Conservation (phyloP, 2,888 invertebrate genomes). For the Cataglyphis cursor region DNA sequence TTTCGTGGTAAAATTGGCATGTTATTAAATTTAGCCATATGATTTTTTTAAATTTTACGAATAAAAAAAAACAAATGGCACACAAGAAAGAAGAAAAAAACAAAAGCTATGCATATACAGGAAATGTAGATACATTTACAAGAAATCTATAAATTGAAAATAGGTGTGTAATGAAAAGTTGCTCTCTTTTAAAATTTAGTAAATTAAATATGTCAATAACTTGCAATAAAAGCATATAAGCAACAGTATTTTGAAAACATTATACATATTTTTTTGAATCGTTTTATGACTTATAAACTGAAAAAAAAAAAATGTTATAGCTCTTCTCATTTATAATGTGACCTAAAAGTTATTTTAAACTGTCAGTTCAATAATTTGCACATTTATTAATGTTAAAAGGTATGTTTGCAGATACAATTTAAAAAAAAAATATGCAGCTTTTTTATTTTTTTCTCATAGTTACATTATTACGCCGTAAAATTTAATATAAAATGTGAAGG, state of each 20-base stretch:
- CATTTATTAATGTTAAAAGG: background rate
- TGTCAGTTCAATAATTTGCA: background rate
- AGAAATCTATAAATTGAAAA: background rate
- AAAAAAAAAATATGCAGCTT: background rate
- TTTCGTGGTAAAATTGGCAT: background rate
- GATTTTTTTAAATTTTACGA: conserved; percentile 6
- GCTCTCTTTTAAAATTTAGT: background rate
- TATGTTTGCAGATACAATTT: background rate
- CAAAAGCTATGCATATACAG: background rate
- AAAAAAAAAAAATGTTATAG: background rate
- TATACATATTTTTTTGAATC: background rate
- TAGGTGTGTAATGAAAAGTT: background rate
- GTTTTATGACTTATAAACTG: background rate
- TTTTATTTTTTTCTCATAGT: background rate
- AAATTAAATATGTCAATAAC: background rate
- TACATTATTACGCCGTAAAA: conserved; percentile 23
- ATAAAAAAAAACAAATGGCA: background rate
- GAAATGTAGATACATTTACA: background rate
- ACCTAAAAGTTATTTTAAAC: background rate
- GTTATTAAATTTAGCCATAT: background rate
- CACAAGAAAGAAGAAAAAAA: background rate
- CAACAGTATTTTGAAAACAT: background rate
- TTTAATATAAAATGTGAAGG: conserved; percentile 5
- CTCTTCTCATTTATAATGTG: background rate
- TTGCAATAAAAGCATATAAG: background rate